Percentiles rank a stretch among this genome's conserved stretches.
Conservation (phyloP, 2,888 invertebrate species). For the Drosophila prostipennis region DNA sequence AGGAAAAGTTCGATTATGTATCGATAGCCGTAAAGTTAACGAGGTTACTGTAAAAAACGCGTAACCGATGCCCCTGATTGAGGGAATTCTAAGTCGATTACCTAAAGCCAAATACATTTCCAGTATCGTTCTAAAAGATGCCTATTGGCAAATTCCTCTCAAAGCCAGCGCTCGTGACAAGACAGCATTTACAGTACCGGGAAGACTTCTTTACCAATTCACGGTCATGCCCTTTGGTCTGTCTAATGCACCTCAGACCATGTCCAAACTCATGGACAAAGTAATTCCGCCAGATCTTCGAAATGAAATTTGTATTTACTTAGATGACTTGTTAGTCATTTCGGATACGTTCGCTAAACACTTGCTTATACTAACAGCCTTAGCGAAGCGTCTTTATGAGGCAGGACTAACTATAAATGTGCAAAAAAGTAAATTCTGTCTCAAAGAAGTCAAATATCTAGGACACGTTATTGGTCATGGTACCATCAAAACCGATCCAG, state of each 20-base stretch:
- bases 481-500: not conserved
- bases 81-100: no score
- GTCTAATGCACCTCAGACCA: not conserved
- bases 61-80: no score
- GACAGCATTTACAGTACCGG: not conserved
- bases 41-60: not conserved
- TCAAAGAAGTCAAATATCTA: not conserved
- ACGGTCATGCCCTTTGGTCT: no score
- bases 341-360: not conserved
- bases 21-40: not conserved
- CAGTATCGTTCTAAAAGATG: no score
- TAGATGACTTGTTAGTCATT: not conserved
- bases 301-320: constrained; percentile 3
- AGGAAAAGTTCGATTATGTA: not conserved
- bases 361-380: not conserved
- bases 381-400: constrained; percentile 2
- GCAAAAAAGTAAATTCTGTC: not conserved
- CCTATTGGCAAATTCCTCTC: no score
- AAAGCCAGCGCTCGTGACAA: not conserved
- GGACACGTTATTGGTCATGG: not conserved
- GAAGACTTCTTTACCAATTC: no score
- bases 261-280: constrained; percentile 1
- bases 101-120: no score
- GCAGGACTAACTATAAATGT: constrained; percentile 1
- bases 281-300: constrained; percentile 5